Evolutionary conservation across 2,888 invertebrate genomes (phyloP), one percentile per base, ranked within the genome.

Genomic region (Drosophila kanekoi): DNA sequence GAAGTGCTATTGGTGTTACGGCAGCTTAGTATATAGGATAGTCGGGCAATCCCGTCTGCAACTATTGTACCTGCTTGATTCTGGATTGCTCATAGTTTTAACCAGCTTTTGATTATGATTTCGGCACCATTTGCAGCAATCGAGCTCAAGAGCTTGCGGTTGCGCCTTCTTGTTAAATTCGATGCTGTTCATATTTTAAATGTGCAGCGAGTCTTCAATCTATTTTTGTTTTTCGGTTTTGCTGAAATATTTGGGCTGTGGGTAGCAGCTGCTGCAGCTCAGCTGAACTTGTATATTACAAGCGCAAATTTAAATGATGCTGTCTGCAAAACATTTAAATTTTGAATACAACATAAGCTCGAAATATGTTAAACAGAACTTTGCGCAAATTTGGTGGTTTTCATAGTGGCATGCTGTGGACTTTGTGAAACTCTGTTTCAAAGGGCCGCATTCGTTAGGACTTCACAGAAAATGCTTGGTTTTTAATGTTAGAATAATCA

Each of bases 91-190:
- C 37, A 23, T 38, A 56, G 43, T 40, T 45, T 35, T 5, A 41
- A 38, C 44, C 37, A 35, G 18, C 52, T 59, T 64, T 67, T 67
- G 44, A 76, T 61, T 68, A 45, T 49, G 52, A 72, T 67, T 66
- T 48, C 32, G n/a, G 20, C 53, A 45, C 52, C 49, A 62, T 54
- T 64, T 44, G 23, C 45, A 59, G 57, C 62, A 48, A 44, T 60
- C 49, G 28, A 66, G 60, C 56, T 70, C 49, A 60, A 71, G 16
- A 65, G 49, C 53, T 57, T 84, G 87, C 11, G 87, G 82, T 45
- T 77, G 52, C 14, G 43, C 54, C 41, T 63, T 72, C 67, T 79
- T 81, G 81, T 87, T 84, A 81, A 83, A 87, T 79, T 67, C 60
- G 18, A 49, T 77, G 70, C 67, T 47, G 14, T 49, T 35, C 62